Evolutionary conservation across 2,888 invertebrate species (phyloP), one percentile per base, ranked within the genome.

Genomic region (Stenchaetothrips biformis): DNA sequence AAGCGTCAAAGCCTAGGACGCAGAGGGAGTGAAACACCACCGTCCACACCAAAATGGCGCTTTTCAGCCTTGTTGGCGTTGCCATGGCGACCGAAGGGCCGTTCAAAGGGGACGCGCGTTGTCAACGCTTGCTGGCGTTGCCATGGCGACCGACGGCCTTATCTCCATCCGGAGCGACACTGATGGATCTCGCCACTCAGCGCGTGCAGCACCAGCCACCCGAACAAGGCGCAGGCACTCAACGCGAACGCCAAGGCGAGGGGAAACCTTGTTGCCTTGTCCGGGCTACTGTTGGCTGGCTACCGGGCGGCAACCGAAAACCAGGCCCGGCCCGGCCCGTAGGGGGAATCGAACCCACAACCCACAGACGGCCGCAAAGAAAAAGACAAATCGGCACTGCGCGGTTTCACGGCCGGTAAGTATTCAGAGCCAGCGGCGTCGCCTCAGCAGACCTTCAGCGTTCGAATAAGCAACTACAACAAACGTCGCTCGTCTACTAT

Each of bases 131-230:
- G 13, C 53, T 13, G 37, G 67, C 67, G 21, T 2, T 21, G 7
- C 67, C 21, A 21, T 25, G 67, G 67, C 21, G 25, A 21, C 21
- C 21, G 67, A 53, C 9, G 53, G 53, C 53, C 21, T n/a, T 67
- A 67, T 67, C 67, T 67, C 25, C 25, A 74, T 74, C 25, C 67
- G 21, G 67, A 11, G 21, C 21, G 67, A 74, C 67, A 74, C 21
- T 74, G 67, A 74, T 25, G 67, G 67, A 74, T 74, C 67, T 74
- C 67, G 25, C 25, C 67, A 25, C 67, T 25, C 67, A 37, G 37
- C 67, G 67, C 25, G 37, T 37, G 37, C 37, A 37, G 37, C 37
- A 37, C 37, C 37, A 37, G 37, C 37, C 37, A 37, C 37, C 37
- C 37, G 37, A 37, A 37, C 4, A 1, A 37, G 4, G 4, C 37